These are phyloP conservation scores for Trissolcus basalis DNA, from an alignment of 1,140 invertebrate species.

Conservation along the genomic window DNA sequence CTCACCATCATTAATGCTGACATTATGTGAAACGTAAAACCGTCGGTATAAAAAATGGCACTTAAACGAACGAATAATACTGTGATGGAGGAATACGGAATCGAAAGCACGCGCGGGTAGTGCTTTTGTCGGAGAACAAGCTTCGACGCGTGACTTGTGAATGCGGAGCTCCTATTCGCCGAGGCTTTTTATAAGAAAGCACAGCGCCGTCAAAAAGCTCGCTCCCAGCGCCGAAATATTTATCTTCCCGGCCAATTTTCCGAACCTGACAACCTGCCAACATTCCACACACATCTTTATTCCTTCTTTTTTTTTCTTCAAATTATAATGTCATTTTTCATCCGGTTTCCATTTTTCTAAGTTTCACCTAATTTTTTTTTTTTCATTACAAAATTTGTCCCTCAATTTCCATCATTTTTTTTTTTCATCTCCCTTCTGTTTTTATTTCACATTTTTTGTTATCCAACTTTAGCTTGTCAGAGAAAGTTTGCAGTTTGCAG, in stretches of 20 bases:
- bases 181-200: constrained; percentile 71
- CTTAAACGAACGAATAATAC: constrained; percentile 46
- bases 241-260: constrained; percentile 66
- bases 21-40: constrained; percentile 57
- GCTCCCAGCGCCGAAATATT: constrained; percentile 64
- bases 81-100: constrained; percentile 32
- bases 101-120: constrained; percentile 27
- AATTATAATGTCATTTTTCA: constrained; percentile 3
- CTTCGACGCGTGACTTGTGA: constrained; percentile 60
- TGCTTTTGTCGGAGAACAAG: constrained; percentile 40
- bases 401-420: too few relatives aligned
- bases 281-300: constrained; percentile 62
- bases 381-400: too few relatives aligned
- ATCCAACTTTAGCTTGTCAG: too few relatives aligned
- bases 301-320: constrained; percentile 35
- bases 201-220: constrained; percentile 62
- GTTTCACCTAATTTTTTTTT: not conserved
- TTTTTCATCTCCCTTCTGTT: too few relatives aligned
- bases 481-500: too few relatives aligned
- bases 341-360: not conserved
- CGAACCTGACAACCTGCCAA: constrained; percentile 65
- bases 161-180: constrained; percentile 62
- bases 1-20: constrained; percentile 68
- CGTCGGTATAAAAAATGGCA: constrained; percentile 27
- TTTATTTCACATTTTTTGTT: too few relatives aligned